Percentiles rank a stretch among this genome's conserved stretches.
Conservation (phyloP, 2,797 vertebrate species). For the Chelonia mydas region DNA sequence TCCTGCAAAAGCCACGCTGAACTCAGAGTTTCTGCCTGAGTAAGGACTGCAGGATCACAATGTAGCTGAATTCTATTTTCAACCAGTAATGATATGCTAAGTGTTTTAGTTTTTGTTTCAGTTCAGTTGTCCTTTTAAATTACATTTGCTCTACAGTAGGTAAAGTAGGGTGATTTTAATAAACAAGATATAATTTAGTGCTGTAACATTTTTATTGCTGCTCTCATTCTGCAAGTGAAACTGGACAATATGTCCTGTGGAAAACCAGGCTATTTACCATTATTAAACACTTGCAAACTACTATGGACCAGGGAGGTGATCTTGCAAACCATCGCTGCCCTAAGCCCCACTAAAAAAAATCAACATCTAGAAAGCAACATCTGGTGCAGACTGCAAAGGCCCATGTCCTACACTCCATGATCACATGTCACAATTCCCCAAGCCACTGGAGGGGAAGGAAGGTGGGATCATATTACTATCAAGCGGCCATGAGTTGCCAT, state of each 20-base stretch:
- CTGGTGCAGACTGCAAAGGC: neutral
- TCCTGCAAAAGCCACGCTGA: neutral
- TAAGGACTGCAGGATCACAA: neutral
- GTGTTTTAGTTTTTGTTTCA: neutral
- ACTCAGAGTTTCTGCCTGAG: neutral
- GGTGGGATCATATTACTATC: neutral
- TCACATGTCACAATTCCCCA: neutral
- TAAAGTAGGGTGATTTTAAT: neutral
- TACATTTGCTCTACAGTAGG: neutral
- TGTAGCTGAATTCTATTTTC: neutral
- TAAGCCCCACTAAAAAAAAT: neutral
- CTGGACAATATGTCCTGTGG: fast-evolving
- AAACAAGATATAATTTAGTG: neutral
- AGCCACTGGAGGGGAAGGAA: fast-evolving
- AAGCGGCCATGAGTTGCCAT: neutral
- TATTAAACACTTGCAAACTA: neutral
- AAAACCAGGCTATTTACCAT: fast-evolving
- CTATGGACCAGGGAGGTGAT: neutral
- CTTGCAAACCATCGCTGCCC: neutral
- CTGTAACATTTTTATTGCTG: neutral
- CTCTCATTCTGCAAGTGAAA: neutral
- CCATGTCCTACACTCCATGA: fast-evolving
- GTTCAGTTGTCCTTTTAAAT: neutral
- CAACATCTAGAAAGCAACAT: fast-evolving
- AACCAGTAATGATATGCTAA: neutral